These are phyloP conservation scores for Oegoconia quadripuncta DNA, from an alignment of 2,888 invertebrate species.

Conservation along the genomic window DNA sequence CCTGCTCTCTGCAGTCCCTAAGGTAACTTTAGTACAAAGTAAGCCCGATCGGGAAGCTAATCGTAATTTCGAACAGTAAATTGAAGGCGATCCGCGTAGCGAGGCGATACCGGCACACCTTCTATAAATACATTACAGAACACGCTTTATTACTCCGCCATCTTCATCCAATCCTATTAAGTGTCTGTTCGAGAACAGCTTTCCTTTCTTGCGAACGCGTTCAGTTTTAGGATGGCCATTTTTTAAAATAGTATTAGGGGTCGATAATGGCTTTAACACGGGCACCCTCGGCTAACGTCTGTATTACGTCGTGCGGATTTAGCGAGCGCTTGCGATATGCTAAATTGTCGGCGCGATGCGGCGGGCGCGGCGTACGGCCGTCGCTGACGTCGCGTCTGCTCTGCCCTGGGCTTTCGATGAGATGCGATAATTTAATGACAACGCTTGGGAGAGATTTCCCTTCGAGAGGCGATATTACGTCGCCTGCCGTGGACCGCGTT, in stretches of 20 bases:
- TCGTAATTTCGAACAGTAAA: slow-evolving; percentile 59
- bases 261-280: slow-evolving; percentile 69
- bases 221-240: slow-evolving; percentile 68
- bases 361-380: no score
- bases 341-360: slow-evolving; percentile 50
- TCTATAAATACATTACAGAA: slow-evolving; percentile 74
- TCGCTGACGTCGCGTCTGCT: slow-evolving; percentile 47
- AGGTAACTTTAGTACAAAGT: slow-evolving; percentile 31
- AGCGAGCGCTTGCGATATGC: slow-evolving; percentile 63
- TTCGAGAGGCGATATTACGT: slow-evolving; percentile 53
- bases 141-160: slow-evolving; percentile 75
- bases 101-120: slow-evolving; percentile 53
- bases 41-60: slow-evolving; percentile 45
- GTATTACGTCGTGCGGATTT: slow-evolving; percentile 56
- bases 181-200: slow-evolving; percentile 62
- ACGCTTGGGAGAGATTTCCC: slow-evolving; percentile 49
- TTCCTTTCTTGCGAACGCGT: slow-evolving; percentile 49
- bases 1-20: slow-evolving; percentile 10
- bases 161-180: slow-evolving; percentile 76
- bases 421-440: slow-evolving; percentile 68
- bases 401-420: slow-evolving; percentile 40
- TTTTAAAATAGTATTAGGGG: slow-evolving; percentile 70
- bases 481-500: slow-evolving; percentile 46
- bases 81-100: slow-evolving; percentile 58
- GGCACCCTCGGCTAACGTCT: slow-evolving; percentile 51